Conservation (phyloP, 2,797 vertebrate genomes). For the Lepilemur septentrionalis region DNA sequence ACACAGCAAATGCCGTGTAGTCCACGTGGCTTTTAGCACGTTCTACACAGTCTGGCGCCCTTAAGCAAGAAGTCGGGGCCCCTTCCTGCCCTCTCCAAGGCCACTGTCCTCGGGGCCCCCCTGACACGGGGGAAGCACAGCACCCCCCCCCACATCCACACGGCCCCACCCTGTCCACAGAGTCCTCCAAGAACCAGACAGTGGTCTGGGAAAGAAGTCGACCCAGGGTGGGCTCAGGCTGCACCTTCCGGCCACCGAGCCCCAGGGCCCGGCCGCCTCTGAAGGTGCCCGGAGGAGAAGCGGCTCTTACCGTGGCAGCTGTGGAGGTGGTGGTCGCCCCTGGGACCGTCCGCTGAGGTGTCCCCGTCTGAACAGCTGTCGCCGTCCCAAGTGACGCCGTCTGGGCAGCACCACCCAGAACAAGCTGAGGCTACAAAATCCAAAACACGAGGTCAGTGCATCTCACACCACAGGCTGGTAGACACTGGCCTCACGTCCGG, state of each 20-base stretch:
- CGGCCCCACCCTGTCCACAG: not conserved
- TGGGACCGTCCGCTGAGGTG: constrained; percentile 88
- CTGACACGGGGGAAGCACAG: not conserved
- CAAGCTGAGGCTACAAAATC: constrained; percentile 88
- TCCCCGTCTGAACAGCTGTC: constrained; percentile 89
- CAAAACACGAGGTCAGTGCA: constrained; percentile 19
- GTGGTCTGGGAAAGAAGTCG: not conserved
- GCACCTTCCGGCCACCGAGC: too few species aligned
- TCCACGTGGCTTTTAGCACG: rapidly evolving
- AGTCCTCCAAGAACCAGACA: not conserved
- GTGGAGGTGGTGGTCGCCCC: constrained; percentile 89
- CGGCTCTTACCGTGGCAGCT: constrained; percentile 91
- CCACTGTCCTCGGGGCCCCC: not conserved
- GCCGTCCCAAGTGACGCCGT: constrained; percentile 88
- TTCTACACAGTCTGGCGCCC: not conserved
- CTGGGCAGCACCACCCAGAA: constrained; percentile 90
- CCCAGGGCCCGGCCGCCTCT: rapidly evolving
- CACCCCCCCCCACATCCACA: rapidly evolving
- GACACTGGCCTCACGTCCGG: not conserved
- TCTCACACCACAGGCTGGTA: rapidly evolving
- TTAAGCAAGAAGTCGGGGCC: not conserved
- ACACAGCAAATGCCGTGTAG: rapidly evolving
- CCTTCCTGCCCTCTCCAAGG: not conserved
- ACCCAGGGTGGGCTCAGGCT: too few species aligned
- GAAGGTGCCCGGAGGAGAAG: not conserved